Percentiles rank a stretch among this genome's conserved stretches.
phyloP scores from a whole-genome alignment of 2,113 vertebrate genomes.

The Nematolebias whitei region DNA sequence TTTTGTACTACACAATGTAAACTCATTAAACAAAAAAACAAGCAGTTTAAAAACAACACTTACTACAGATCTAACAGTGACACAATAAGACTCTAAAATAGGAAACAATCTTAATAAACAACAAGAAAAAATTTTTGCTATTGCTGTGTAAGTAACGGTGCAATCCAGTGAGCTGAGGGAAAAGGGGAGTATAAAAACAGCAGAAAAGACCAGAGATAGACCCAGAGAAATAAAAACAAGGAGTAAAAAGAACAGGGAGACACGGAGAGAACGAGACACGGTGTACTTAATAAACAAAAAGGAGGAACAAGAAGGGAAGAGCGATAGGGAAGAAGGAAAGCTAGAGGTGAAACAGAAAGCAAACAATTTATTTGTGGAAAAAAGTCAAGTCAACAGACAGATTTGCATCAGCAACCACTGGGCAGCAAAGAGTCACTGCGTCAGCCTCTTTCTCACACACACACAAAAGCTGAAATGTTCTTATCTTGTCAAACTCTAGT shows the following conservation, averaged over 20 bases:
- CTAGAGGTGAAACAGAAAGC: conserved; percentile 29
- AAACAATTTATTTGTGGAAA: conserved; percentile 57
- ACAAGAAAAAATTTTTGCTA: too few relatives aligned
- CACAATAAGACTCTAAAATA: too few relatives aligned
- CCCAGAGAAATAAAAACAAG: conserved; percentile 2
- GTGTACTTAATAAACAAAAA: conserved; percentile 33
- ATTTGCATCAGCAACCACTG: conserved; percentile 67
- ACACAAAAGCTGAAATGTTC: conserved; percentile 16
- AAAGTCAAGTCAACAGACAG: conserved; percentile 62
- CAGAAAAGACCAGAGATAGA: conserved; percentile 23
- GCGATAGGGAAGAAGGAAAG: conserved; percentile 20
- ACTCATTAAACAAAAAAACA: too few relatives aligned
- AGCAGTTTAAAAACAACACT: too few relatives aligned
- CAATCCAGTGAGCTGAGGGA: conserved; percentile 15
- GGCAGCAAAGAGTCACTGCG: conserved; percentile 66
- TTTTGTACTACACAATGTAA: too few relatives aligned
- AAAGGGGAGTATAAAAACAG: conserved; percentile 6
- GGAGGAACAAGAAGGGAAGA: conserved; percentile 16
- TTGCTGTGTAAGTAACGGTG: conserved; percentile 18
- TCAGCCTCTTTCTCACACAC: conserved; percentile 42
- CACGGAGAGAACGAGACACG: neutral
- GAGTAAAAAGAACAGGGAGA: conserved; percentile 6
- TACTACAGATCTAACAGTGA: neutral
- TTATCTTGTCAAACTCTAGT: conserved; percentile 43
- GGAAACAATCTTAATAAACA: too few relatives aligned